These are phyloP conservation scores for Hyposmocoma kahamanoa DNA, from an alignment of 1,140 invertebrate species.

Conservation along the genomic window DNA sequence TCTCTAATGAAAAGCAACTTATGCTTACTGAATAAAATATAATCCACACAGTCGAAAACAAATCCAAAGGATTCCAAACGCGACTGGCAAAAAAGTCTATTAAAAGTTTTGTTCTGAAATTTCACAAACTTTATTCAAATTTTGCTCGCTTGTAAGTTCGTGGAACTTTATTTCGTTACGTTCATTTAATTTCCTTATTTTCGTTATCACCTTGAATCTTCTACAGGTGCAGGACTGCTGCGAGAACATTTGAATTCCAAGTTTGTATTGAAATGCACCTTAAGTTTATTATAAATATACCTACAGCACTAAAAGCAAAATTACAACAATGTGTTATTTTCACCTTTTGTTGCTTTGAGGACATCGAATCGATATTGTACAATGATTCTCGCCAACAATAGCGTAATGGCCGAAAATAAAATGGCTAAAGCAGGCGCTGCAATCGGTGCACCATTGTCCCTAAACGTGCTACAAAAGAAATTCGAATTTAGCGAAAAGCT, in stretches of 20 bases:
- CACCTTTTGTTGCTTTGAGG: constrained; percentile 25
- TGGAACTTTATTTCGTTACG: constrained; percentile 2
- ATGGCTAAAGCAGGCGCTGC: constrained; percentile 43
- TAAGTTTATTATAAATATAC: not conserved
- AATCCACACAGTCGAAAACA: not conserved
- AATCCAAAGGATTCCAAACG: constrained; percentile 2
- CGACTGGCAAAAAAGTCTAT: constrained; percentile 2
- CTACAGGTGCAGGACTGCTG: not conserved
- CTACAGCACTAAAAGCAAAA: not conserved
- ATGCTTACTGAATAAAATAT: no score
- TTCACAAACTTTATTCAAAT: constrained; percentile 4
- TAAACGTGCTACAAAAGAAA: constrained; percentile 49
- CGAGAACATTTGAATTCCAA: not conserved
- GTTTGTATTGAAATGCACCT: not conserved
- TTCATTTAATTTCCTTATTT: constrained; percentile 5
- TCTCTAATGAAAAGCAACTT: no score
- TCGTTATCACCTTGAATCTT: constrained; percentile 1
- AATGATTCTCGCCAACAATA: constrained; percentile 44
- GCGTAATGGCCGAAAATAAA: constrained; percentile 54
- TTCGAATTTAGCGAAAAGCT: constrained; percentile 36
- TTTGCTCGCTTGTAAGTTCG: constrained; percentile 1
- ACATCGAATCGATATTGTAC: constrained; percentile 35
- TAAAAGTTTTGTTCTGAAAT: constrained; percentile 2
- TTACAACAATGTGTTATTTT: no score
- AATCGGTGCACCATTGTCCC: constrained; percentile 55